Percentiles rank a stretch among this genome's conserved stretches.
These are phyloP conservation scores for Melanitta fusca DNA, from an alignment of 2,797 vertebrate genomes.

Conservation along the genomic window DNA sequence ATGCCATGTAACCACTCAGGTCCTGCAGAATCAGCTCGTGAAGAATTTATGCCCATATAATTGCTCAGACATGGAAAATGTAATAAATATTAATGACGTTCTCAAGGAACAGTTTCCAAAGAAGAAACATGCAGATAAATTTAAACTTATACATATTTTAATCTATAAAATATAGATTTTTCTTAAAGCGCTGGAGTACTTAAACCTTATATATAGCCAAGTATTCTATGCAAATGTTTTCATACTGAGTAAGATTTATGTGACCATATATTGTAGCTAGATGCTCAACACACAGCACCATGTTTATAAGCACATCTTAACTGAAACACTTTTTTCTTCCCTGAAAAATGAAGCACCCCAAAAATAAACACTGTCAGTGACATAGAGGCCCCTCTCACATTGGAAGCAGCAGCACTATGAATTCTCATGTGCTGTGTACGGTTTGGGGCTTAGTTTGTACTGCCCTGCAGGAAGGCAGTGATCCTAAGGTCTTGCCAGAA, in stretches of 20 bases:
- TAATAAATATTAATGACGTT: constrained; percentile 72
- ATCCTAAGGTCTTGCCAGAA: constrained; percentile 1
- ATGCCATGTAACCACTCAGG: background rate
- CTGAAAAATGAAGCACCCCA: constrained; percentile 32
- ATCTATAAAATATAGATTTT: constrained; percentile 57
- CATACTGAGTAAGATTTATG: background rate
- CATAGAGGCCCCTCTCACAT: constrained; percentile 27
- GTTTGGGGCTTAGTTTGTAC: background rate
- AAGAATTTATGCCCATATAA: constrained; percentile 59
- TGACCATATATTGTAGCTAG: background rate
- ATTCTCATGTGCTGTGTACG: constrained; percentile 20
- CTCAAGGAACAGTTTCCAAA: constrained; percentile 64
- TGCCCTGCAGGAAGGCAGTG: background rate
- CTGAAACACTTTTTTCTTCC: constrained; percentile 29
- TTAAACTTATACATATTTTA: constrained; percentile 69
- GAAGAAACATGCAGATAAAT: constrained; percentile 52
- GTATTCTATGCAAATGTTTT: constrained; percentile 14
- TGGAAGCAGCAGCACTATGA: constrained; percentile 15
- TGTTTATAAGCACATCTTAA: constrained; percentile 49
- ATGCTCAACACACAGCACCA: background rate
- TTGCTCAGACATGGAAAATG: constrained; percentile 65
- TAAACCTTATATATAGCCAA: background rate
- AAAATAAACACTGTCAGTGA: constrained; percentile 53
- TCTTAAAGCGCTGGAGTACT: constrained; percentile 48
- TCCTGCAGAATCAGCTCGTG: constrained; percentile 61